Evolutionary conservation across 2,113 vertebrate genomes (phyloP).

Genomic region (Edolisoma coerulescens): DNA sequence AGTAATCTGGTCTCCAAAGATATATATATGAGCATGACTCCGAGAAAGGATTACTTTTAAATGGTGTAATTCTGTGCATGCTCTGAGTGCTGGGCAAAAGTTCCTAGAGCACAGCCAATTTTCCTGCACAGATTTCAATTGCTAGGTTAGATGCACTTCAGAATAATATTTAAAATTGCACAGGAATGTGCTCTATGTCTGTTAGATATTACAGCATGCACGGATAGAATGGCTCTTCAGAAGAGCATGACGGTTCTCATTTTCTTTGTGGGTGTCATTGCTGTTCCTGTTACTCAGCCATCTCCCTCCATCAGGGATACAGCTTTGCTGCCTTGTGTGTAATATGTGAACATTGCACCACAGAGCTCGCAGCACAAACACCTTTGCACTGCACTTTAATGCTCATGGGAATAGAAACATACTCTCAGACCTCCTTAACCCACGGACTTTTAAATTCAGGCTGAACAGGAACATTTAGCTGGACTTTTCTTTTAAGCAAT

Average conservation of each 20-base stretch:
- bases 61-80: not conserved
- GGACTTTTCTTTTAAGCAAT: not conserved
- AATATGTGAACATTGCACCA: not conserved
- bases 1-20: not conserved
- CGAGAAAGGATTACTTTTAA: not conserved
- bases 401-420: not conserved
- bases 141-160: not conserved
- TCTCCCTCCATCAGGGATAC: not conserved
- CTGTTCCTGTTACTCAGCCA: not conserved
- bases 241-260: not conserved
- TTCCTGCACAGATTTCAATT: not conserved
- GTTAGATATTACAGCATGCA: not conserved
- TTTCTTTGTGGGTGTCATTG: not conserved
- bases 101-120: not conserved
- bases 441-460: not conserved
- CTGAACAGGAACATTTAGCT: not conserved
- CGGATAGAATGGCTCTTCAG: not conserved
- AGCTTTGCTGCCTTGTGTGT: not conserved
- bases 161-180: not conserved
- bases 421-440: not conserved
- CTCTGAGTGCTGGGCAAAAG: not conserved
- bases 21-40: not conserved
- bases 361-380: not conserved
- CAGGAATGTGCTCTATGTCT: not conserved
- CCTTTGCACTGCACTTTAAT: not conserved